phyloP scores from a whole-genome alignment of 2,888 invertebrate species.

The Agrotis ipsilon region DNA sequence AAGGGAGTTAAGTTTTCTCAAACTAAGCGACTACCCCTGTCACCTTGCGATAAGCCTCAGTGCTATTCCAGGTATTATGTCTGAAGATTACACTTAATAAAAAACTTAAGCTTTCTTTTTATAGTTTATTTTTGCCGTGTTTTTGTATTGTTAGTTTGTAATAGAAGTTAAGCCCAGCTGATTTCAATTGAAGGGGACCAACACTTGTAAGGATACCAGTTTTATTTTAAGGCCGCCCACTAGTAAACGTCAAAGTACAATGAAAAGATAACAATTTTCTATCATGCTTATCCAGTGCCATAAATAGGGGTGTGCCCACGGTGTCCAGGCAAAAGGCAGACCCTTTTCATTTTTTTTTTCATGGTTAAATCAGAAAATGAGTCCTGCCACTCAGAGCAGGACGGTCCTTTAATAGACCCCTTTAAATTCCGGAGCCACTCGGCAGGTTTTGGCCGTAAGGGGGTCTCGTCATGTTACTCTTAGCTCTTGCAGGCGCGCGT shows the following conservation, averaged over 20 bases:
- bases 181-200: not conserved
- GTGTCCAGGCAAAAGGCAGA: too few relatives aligned
- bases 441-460: too few relatives aligned
- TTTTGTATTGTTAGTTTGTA: constrained; percentile 1
- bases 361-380: too few relatives aligned
- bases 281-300: not conserved
- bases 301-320: too few relatives aligned
- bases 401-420: too few relatives aligned
- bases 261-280: not conserved
- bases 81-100: constrained; percentile 3
- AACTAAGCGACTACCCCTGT: not conserved
- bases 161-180: not conserved
- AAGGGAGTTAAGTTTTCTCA: constrained; percentile 4
- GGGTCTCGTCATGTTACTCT: too few relatives aligned
- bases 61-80: not conserved
- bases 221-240: not conserved
- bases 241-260: not conserved
- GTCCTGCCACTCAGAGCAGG: too few relatives aligned
- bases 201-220: not conserved
- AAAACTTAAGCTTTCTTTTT: not conserved
- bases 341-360: too few relatives aligned
- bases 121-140: not conserved
- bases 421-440: too few relatives aligned
- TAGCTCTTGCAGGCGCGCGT: too few relatives aligned
- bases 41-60: constrained; percentile 15